Base-by-base conservation (phyloP, 2,797 vertebrate genomes). In the Periophthalmus magnuspinnatus region DNA sequence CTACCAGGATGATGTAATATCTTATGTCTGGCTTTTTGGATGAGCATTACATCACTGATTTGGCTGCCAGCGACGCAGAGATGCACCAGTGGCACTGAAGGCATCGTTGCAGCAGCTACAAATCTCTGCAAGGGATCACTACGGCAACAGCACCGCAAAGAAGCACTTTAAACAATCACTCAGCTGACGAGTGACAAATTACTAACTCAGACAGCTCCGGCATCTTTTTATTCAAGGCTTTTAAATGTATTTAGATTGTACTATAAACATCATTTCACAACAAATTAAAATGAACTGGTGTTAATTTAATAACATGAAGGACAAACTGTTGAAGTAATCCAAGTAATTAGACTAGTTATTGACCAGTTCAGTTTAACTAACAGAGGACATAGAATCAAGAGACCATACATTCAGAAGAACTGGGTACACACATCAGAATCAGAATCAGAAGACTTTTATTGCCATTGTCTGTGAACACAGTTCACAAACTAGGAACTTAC, bases 1-100 rank as follows among this genome's bases (percentile, higher is more conserved):
- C 77, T 69, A 72, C 79, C 65, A 79, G 85, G 81, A 89, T 92
- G 91, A 91, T 91, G 91, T 91, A 91, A 92, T 86, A 88, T 85
- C 78, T 81, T 78, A 85, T 83, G 80, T 88, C 81, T 82, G 77
- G 77, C 52, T 83, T 78, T 75, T 66, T 82, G 86, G 79, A 77
- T 75, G 77, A 91, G 81, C 90, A 90, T 92, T 90, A 92, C 90
- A 88, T 92, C 90, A 92, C 75, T 74, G 85, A 74, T 68, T 76
- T 34, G 79, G 71, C 80, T 82, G 76, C 70, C 69, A 71, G 75
- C 14, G 70, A 78, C 68, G 79, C 72, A 69, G 74, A 76, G 88
- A 84, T 73, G 77, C 78, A 71, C 10, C 57, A 74, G 65, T 10
- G 57, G 70, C 74, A 59, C 72, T 41, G 72, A 58, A 75, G 70